These are phyloP conservation scores for Actinopyga echinites DNA, from an alignment of 53 echinoderm and acorn worm species.

Conservation along the genomic window DNA sequence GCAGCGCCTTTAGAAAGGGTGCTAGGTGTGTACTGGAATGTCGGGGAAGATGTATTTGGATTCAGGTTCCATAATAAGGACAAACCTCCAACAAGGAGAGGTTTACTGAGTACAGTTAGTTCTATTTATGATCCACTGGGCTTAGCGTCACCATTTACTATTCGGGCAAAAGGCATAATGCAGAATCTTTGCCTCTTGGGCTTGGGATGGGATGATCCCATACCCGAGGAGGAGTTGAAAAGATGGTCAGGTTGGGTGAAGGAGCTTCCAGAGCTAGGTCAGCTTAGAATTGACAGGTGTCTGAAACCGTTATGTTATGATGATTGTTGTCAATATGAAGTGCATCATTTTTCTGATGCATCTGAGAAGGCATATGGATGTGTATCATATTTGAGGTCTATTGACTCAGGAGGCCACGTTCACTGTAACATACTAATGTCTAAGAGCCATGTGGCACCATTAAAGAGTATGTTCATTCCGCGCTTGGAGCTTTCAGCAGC, in stretches of 20 bases:
- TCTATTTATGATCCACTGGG: constrained; percentile 66
- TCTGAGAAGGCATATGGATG: constrained; percentile 62
- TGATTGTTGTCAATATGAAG: constrained; percentile 15
- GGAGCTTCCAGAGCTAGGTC: constrained; percentile 45
- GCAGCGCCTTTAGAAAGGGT: constrained; percentile 54
- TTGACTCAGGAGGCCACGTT: not conserved
- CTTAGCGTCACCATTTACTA: constrained; percentile 45
- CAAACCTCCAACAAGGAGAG: constrained; percentile 45
- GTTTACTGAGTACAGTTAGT: constrained; percentile 47
- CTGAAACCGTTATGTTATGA: constrained; percentile 50
- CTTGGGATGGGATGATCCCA: constrained; percentile 67
- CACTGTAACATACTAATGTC: constrained; percentile 51
- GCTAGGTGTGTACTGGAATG: constrained; percentile 69
- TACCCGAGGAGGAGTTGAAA: constrained; percentile 21
- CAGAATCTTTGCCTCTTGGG: constrained; percentile 64
- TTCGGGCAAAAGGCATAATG: constrained; percentile 58
- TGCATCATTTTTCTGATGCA: constrained; percentile 72
- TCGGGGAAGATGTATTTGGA: constrained; percentile 41
- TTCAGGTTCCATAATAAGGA: constrained; percentile 24
- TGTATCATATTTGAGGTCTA: constrained; percentile 50
- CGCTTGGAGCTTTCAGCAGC: constrained; percentile 59
- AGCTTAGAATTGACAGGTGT: constrained; percentile 47
- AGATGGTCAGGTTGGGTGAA: constrained; percentile 62
- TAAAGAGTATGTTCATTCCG: constrained; percentile 43
- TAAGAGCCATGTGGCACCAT: constrained; percentile 61